Percentiles rank a stretch among this genome's conserved stretches.
Conservation (phyloP, 92 coral and sea anemone genomes). For the Parazoanthus atlanticus region DNA sequence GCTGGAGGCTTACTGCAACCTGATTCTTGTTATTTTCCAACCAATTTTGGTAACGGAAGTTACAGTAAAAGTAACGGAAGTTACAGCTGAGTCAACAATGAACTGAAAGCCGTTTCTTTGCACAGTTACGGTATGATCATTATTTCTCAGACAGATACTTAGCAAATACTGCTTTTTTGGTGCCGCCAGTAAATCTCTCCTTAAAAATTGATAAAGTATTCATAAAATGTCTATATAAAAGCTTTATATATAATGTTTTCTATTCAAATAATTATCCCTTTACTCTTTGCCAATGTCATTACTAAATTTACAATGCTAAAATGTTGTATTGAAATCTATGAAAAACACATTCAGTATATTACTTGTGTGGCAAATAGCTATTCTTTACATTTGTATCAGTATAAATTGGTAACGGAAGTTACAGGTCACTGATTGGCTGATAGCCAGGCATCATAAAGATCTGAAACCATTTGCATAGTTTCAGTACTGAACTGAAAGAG, state of each 20-base stretch:
- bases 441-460: slow-evolving; percentile 6
- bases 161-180: no score
- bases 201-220: no score
- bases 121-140: no score
- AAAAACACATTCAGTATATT: neutral
- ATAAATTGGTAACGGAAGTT: neutral
- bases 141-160: no score
- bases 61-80: no score
- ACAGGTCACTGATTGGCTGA: neutral
- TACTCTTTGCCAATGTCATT: slow-evolving; percentile 1
- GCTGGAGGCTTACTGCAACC: no score
- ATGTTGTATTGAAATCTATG: neutral
- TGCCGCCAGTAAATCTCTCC: no score
- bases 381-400: neutral
- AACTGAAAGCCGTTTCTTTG: no score
- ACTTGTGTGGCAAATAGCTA: neutral
- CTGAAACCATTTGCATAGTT: neutral
- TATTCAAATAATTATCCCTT: slow-evolving; percentile 1
- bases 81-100: no score
- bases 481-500: neutral
- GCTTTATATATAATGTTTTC: neutral
- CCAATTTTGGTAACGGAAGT: no score
- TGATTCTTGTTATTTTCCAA: no score
- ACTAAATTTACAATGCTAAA: neutral
- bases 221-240: no score